Evolutionary conservation across 1,140 invertebrate genomes (phyloP).

Genomic region (Medauroidea extradentata): DNA sequence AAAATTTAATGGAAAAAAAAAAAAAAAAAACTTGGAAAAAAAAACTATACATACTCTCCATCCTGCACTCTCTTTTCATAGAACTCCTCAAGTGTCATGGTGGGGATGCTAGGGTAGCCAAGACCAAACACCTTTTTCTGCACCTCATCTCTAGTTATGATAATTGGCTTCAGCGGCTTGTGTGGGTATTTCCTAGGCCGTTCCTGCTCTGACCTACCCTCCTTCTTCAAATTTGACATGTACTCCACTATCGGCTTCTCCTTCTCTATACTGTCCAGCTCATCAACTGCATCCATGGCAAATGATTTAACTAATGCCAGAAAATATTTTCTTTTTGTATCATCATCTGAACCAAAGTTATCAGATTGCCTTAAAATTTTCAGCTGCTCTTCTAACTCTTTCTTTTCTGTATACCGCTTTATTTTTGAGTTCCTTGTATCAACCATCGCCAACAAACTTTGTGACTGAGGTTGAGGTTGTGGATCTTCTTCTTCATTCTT

Average conservation of each 20-base stretch:
- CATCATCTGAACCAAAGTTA: constrained; percentile 64
- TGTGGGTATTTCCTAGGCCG: background rate
- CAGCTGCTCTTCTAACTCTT: constrained; percentile 70
- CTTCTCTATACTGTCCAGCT: constrained; percentile 64
- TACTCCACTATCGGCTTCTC: constrained; percentile 72
- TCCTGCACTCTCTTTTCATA: constrained; percentile 82
- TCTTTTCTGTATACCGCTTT: constrained; percentile 70
- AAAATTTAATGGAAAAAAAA: too few species aligned
- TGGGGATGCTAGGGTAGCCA: constrained; percentile 91
- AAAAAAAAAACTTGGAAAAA: too few species aligned
- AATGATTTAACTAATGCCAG: constrained; percentile 71
- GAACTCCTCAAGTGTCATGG: constrained; percentile 92
- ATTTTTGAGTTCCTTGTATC: constrained; percentile 64
- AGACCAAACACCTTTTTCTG: constrained; percentile 92
- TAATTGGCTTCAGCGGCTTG: constrained; percentile 75
- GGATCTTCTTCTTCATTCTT: constrained; percentile 15
- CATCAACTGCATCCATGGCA: constrained; percentile 69
- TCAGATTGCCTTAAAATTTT: constrained; percentile 58
- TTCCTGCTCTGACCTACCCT: background rate
- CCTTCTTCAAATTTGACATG: constrained; percentile 53
- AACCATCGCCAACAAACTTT: constrained; percentile 22
- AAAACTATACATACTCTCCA: constrained; percentile 59
- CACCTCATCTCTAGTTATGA: constrained; percentile 82
- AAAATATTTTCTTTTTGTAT: constrained; percentile 78
- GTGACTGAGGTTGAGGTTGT: background rate